A percentile compares a stretch with the other conserved stretches of the same genome.
Evolutionary conservation across 2,797 vertebrate genomes (phyloP).

Genomic region (Dicrostonyx torquatus): DNA sequence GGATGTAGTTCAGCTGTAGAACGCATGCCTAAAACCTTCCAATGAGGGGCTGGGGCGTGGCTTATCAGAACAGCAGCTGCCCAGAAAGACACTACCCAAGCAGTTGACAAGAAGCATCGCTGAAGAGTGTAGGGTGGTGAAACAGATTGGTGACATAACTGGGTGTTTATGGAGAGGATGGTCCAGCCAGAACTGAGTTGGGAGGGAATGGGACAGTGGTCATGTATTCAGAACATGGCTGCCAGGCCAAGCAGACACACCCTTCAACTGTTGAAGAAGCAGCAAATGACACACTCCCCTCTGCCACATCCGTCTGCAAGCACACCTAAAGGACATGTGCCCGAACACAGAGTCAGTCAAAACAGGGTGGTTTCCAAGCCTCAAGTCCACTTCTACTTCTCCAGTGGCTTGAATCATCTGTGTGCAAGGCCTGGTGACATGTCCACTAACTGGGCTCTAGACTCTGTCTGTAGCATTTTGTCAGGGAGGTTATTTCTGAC

Average conservation of each 20-base stretch:
- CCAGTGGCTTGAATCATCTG: not conserved
- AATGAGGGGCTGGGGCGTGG: not conserved
- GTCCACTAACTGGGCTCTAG: not conserved
- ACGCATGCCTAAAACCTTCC: not conserved
- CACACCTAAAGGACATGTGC: not conserved
- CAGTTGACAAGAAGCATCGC: not conserved
- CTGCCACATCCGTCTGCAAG: not conserved
- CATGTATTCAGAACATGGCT: not conserved
- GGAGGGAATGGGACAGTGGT: not conserved
- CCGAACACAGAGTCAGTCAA: too few species aligned
- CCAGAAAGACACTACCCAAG: not conserved
- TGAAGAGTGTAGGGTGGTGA: not conserved
- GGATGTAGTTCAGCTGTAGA: not conserved
- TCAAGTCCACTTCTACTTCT: not conserved
- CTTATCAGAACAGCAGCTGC: not conserved
- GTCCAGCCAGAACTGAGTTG: not conserved
- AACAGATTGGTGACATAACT: not conserved
- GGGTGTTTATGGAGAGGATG: not conserved
- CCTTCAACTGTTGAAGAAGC: not conserved
- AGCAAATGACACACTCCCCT: not conserved
- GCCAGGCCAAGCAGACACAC: rapidly evolving
- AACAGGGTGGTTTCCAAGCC: rapidly evolving
- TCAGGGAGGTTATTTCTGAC: not conserved
- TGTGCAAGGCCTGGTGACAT: not conserved
- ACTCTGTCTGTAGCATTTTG: not conserved